These are phyloP conservation scores for Lamproptera curius DNA, from an alignment of 2,888 invertebrate genomes.

Conservation along the genomic window DNA sequence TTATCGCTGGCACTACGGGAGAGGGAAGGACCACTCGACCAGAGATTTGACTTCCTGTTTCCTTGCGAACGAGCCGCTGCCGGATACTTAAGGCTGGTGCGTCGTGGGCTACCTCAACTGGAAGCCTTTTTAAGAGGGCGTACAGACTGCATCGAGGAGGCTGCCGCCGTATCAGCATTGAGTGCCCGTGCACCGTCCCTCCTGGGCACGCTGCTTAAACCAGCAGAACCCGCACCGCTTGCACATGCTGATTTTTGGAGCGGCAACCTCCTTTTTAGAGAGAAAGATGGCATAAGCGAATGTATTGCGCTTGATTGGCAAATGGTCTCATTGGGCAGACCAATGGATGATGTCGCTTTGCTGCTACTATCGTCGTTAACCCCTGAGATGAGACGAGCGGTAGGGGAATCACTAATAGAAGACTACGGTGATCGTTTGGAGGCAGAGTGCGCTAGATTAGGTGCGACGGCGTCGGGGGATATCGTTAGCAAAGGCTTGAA, in stretches of 20 bases:
- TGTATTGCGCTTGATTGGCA: slow-evolving; percentile 90
- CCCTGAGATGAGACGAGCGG: slow-evolving; percentile 82
- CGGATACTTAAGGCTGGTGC: slow-evolving; percentile 87
- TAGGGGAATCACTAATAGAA: slow-evolving; percentile 81
- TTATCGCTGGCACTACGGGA: slow-evolving; percentile 79
- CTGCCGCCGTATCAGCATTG: slow-evolving; percentile 81
- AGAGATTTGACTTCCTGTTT: slow-evolving; percentile 81
- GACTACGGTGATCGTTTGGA: slow-evolving; percentile 83
- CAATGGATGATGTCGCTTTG: slow-evolving; percentile 88
- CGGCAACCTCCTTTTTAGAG: slow-evolving; percentile 85
- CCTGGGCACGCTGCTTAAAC: slow-evolving; percentile 83
- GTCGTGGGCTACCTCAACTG: slow-evolving; percentile 86
- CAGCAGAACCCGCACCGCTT: slow-evolving; percentile 86
- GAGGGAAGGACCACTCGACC: slow-evolving; percentile 66
- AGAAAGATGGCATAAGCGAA: slow-evolving; percentile 68
- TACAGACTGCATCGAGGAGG: slow-evolving; percentile 79
- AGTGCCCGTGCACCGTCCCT: slow-evolving; percentile 84
- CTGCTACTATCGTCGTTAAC: slow-evolving; percentile 85
- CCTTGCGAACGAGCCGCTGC: slow-evolving; percentile 88
- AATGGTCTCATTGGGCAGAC: slow-evolving; percentile 88
- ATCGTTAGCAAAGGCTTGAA: slow-evolving; percentile 68
- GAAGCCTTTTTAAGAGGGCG: slow-evolving; percentile 83
- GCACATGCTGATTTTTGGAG: slow-evolving; percentile 93
- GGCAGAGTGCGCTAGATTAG: slow-evolving; percentile 77
- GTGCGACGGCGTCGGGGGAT: slow-evolving; percentile 77